phyloP scores from a whole-genome alignment of 37 sponge, comb jelly and placozoan species.

The Ianthella basta region DNA sequence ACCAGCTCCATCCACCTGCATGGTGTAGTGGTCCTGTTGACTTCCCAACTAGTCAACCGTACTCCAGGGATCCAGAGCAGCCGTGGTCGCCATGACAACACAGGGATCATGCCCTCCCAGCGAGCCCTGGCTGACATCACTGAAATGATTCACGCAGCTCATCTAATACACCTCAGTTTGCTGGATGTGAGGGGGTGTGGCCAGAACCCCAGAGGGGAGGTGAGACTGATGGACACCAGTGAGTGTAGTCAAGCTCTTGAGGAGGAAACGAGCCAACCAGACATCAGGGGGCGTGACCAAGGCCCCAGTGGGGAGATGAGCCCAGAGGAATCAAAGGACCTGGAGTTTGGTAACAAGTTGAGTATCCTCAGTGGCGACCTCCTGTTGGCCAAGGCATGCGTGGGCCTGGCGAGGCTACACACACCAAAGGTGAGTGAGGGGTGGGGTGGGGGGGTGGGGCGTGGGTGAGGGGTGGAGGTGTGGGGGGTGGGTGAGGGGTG shows the following conservation, averaged over 20 bases:
- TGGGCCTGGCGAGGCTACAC: constrained; percentile 42
- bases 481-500: no score
- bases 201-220: not conserved
- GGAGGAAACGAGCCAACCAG: not conserved
- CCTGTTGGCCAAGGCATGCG: constrained; percentile 56
- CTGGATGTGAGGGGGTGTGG: constrained; percentile 9
- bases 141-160: constrained; percentile 45
- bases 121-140: constrained; percentile 54
- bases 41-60: constrained; percentile 34
- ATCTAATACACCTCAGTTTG: constrained; percentile 37
- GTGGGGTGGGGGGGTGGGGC: no score
- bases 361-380: constrained; percentile 52
- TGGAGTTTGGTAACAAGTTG: constrained; percentile 57
- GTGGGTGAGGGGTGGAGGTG: no score
- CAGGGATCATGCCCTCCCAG: constrained; percentile 50
- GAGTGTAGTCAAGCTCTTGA: not conserved
- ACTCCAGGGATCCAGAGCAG: not conserved
- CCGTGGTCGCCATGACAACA: not conserved
- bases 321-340: not conserved
- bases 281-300: no score
- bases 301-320: no score
- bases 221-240: no score
- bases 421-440: constrained; percentile 42
- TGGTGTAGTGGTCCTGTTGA: constrained; percentile 49
- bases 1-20: constrained; percentile 16